Conservation (phyloP, 1,140 invertebrate genomes). For the Babylonia areolata region DNA sequence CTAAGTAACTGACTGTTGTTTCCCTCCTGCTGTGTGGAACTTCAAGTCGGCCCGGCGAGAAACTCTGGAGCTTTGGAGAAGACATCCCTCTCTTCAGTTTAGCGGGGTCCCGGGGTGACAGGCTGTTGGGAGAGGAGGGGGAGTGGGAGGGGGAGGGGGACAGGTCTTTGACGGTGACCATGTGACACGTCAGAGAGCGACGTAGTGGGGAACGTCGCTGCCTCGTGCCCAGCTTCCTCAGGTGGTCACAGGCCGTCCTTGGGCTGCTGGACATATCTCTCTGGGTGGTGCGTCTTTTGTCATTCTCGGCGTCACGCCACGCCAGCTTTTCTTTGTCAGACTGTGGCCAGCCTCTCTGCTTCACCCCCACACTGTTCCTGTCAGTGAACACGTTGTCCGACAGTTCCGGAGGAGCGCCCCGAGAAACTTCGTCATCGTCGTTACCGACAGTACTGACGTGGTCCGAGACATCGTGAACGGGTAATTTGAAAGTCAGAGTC, state of each 20-base stretch:
- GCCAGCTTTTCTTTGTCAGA: neutral
- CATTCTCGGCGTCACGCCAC: neutral
- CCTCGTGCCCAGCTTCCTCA: neutral
- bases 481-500: neutral
- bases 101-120: neutral
- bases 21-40: neutral
- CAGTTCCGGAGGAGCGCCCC: neutral
- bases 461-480: neutral
- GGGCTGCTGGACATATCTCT: neutral
- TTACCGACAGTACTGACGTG: neutral
- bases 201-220: neutral
- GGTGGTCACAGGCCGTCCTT: neutral
- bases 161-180: slow-evolving; percentile 25
- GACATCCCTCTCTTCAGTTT: neutral
- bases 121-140: neutral
- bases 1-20: neutral
- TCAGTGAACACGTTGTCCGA: neutral
- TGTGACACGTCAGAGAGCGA: slow-evolving; percentile 12
- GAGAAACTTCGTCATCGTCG: neutral
- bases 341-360: neutral
- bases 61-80: neutral
- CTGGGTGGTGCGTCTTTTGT: neutral
- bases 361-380: neutral
- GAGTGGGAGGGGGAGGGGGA: neutral
- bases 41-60: neutral